Evolutionary conservation across 2,797 vertebrate genomes (phyloP).

Genomic region (Pseudochaenichthys georgianus): DNA sequence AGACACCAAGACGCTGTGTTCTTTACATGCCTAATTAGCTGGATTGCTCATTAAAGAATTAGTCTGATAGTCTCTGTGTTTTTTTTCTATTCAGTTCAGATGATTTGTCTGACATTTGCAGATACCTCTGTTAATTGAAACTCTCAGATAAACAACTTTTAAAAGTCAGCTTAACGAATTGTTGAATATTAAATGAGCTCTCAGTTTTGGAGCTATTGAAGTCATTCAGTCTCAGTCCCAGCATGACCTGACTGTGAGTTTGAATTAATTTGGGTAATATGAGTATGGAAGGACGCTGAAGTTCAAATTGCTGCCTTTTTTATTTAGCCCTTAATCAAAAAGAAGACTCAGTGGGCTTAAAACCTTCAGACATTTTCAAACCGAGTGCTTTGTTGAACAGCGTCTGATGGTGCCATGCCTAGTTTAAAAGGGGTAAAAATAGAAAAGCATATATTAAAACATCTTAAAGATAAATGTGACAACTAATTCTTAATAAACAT

Average conservation of each 20-base stretch:
- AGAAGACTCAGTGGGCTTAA: background rate
- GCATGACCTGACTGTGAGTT: constrained; percentile 15
- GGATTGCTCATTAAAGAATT: constrained; percentile 52
- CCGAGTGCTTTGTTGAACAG: background rate
- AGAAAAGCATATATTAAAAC: background rate
- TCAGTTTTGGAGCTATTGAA: constrained; percentile 14
- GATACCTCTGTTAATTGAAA: constrained; percentile 45
- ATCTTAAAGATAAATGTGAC: background rate
- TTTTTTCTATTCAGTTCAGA: constrained; percentile 31
- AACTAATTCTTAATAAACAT: too few relatives aligned
- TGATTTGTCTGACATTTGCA: constrained; percentile 45
- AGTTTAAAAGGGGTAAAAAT: constrained; percentile 2
- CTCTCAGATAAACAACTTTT: constrained; percentile 41
- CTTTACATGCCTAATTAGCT: constrained; percentile 56
- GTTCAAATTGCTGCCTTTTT: constrained; percentile 19
- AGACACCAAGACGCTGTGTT: constrained; percentile 30
- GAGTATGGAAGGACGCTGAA: background rate
- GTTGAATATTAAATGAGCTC: constrained; percentile 28
- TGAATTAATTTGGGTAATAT: constrained; percentile 1
- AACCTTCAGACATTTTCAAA: background rate
- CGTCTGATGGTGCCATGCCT: background rate
- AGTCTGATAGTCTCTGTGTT: constrained; percentile 41
- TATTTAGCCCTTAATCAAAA: constrained; percentile 18
- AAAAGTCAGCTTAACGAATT: constrained; percentile 32
- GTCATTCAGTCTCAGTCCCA: constrained; percentile 10